Evolutionary conservation across 2,113 vertebrate species (phyloP), one percentile per base, ranked within the genome.

Genomic region (Channa maculata): DNA sequence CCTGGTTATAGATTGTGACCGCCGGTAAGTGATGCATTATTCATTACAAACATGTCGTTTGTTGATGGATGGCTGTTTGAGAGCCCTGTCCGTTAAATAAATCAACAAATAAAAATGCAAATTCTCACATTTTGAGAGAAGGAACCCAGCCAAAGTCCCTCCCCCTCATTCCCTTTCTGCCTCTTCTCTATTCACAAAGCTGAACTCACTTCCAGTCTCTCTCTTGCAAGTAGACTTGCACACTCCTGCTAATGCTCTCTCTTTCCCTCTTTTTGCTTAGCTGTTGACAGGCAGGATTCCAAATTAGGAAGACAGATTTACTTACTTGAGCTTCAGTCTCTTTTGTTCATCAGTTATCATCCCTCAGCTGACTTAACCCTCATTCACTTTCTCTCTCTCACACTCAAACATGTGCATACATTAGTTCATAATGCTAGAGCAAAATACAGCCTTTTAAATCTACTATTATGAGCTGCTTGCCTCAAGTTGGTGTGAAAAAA

Each of bases 41-140:
- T 95, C 94, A 95, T 94, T 93, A 88, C 89, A 77, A 75, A 76
- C 85, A 84, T 92, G 94, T 92, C 93, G 89, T 93, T 77, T 88
- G 91, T 92, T 95, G 94, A 95, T 94, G 93, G 94, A 95, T 94
- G 93, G 93, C 92, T 94, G 94, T 94, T 94, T 94, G 93, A 94
- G 93, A 92, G 90, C 90, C 84, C 93, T 94, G 94, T 95, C 94
- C 89, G 93, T 94, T 95, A 95, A 95, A 95, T 95, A 95, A 94
- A 95, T 95, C 94, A 94, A 95, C 94, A 95, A 94, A 94, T 95
- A 94, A 95, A 95, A 94, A 95, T 95, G 94, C 94, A 92, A 95
- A 95, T 95, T 92, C 91, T 95, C 94, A 95, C 94, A 95, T 94
- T 95, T 94, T 69, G 77, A 91, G 86, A 89, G 90, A 91, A 85